Percentiles rank a stretch among this genome's conserved stretches.
Conservation (phyloP, 2,888 invertebrate genomes). For the Acanthococcus lagerstroemiae region DNA sequence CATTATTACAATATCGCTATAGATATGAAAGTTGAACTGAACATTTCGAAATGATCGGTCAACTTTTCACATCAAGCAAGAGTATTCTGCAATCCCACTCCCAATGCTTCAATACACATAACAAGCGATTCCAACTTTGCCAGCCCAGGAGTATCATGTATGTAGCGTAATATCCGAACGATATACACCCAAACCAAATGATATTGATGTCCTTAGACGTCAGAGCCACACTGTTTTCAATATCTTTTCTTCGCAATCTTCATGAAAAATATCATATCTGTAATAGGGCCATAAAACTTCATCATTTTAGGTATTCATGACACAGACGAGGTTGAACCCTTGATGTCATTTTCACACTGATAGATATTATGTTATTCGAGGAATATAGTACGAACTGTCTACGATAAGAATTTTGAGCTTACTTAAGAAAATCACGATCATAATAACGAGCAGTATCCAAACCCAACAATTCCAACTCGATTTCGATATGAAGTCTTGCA, state of each 20-base stretch:
- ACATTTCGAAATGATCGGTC: no score
- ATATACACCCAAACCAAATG: no score
- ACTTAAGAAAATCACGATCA: constrained; percentile 80
- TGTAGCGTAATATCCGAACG: no score
- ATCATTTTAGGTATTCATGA: neutral
- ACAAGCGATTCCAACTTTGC: no score
- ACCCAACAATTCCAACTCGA: constrained; percentile 86
- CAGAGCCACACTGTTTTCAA: neutral
- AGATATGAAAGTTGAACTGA: no score
- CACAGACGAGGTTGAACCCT: neutral
- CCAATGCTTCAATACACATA: no score
- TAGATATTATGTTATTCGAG: neutral
- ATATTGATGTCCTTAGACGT: no score
- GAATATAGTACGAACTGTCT: neutral
- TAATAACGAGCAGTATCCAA: constrained; percentile 79
- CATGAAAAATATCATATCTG: constrained; percentile 90
- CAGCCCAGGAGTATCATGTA: no score
- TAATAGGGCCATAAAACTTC: constrained; percentile 40
- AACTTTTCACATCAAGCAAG: no score
- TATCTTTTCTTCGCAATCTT: constrained; percentile 66
- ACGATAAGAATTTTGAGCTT: constrained; percentile 42
- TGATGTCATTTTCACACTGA: neutral
- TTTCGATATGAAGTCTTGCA: constrained; percentile 73
- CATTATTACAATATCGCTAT: no score
- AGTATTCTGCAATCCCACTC: no score